Percentiles rank a stretch among this genome's conserved stretches.
These are phyloP conservation scores for Mayetiola destructor DNA, from an alignment of 2,888 invertebrate genomes.

Conservation along the genomic window DNA sequence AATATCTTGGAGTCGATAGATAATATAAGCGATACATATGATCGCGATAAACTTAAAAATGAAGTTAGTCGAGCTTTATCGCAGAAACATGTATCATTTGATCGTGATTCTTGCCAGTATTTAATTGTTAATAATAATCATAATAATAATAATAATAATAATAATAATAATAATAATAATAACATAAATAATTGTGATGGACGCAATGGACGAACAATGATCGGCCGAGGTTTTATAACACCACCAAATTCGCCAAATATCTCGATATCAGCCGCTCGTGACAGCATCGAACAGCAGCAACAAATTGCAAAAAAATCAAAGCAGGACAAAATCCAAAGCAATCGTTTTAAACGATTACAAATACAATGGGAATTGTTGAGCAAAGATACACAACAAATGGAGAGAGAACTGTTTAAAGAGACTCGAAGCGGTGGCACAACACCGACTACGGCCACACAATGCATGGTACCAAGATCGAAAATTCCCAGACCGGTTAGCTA, in stretches of 20 bases:
- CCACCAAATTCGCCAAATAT: constrained; percentile 65
- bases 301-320: constrained; percentile 22
- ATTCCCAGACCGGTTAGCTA: constrained; percentile 36
- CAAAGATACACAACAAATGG: constrained; percentile 31
- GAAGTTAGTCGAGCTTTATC: constrained; percentile 35
- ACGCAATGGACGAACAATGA: not conserved
- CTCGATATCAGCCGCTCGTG: constrained; percentile 37
- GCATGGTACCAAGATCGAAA: constrained; percentile 29
- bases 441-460: constrained; percentile 28
- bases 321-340: constrained; percentile 33
- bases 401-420: constrained; percentile 29
- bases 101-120: constrained; percentile 23
- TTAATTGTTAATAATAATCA: constrained; percentile 20
- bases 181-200: constrained; percentile 2
- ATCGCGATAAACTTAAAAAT: constrained; percentile 34
- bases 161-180: constrained; percentile 9
- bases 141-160: constrained; percentile 3
- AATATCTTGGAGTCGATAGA: constrained; percentile 31
- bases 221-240: constrained; percentile 38
- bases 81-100: constrained; percentile 35
- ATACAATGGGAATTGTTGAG: constrained; percentile 36
- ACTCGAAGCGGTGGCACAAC: constrained; percentile 34
- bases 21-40: constrained; percentile 27
- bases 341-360: constrained; percentile 35
- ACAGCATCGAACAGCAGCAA: constrained; percentile 18